Evolutionary conservation across 1,140 invertebrate genomes (phyloP).

Genomic region (roundworm (Caenorhabditis elegans)): WBcel235 BX284606.5:4887001-4887500

Average conservation of each 20-base stretch:
- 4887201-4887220: slow-evolving; percentile 13
- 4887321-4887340: neutral
- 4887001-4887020: no score
- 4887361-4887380: slow-evolving; percentile 22
- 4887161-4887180: slow-evolving; percentile 9
- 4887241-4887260: slow-evolving; percentile 2
- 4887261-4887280: neutral
- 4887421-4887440: neutral
- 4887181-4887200: slow-evolving; percentile 20
- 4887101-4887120: no score
- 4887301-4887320: slow-evolving; percentile 31
- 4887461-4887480: neutral
- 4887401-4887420: slow-evolving; percentile 20
- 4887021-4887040: no score
- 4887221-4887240: slow-evolving; percentile 29
- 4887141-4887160: slow-evolving; percentile 10
- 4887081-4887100: no score
- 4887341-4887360: neutral
- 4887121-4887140: neutral
- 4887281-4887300: slow-evolving; percentile 14
- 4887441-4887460: neutral
- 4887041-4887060: no score
- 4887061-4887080: no score
- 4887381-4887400: slow-evolving; percentile 29
- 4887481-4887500: neutral